Evolutionary conservation across 1,140 invertebrate genomes (phyloP), one percentile per base, ranked within the genome.

Genomic region (Pseudomyrmex dendroicus): DNA sequence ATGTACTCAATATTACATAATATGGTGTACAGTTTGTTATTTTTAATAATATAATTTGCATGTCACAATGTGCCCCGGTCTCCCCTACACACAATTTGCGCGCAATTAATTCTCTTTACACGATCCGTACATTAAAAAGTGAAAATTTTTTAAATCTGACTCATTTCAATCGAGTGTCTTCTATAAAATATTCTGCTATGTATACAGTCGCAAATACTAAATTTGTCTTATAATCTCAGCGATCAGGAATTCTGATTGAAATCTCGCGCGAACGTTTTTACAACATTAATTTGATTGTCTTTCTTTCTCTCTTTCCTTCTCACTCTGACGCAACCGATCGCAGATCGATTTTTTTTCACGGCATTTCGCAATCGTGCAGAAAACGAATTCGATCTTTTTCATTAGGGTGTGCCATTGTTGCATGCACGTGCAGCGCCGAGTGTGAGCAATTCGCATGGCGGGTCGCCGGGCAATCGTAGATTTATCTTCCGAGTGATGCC

Each of bases 401-500:
- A 15, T 52, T 46, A 35, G 22, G 73, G 59, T 35, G 73, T 64
- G 48, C 73, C 48, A 76, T 76, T 76, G 73, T 76, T 66, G 73
- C 62, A 76, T 76, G 62, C 57, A 74, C 73, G 61, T 76, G 73
- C 62, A 44, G 12, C 52, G 48, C 5, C 12, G 25, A 76, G n/a
- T 77, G 62, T 46, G 73, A 66, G 73, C 62, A 66, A 77, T 77
- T 25, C 73, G 62, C 62, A 9, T 77, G 73, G 73, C 48, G 62
- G 62, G 61, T 77, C 73, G 73, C 48, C 62, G 25, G 22, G 62
- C 73, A 52, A 77, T 77, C 73, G 73, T 66, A 66, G 73, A 66
- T 77, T 77, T 77, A 77, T 77, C 73, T 77, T 77, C 62, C 73
- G 25, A 66, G 62, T 77, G 73, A 77, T 67, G 62, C 48, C 63